A percentile compares a stretch with the other conserved stretches of the same genome.
Conservation (phyloP, 2,888 invertebrate genomes). For the Troides oblongomaculatus region DNA sequence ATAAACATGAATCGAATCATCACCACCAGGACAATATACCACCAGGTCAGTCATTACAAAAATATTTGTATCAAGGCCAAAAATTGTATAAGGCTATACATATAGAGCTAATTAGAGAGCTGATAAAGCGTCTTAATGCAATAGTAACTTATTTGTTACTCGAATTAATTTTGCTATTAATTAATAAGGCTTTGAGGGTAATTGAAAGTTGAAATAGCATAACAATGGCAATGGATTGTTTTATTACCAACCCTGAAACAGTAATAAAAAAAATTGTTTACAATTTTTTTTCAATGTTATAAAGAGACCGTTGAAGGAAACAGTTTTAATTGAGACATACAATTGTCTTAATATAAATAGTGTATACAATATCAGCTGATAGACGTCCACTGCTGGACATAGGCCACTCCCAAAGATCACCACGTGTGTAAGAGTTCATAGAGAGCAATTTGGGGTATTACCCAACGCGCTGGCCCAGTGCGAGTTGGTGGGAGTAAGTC, state of each 20-base stretch:
- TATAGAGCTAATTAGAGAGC: neutral
- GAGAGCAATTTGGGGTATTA: too few relatives aligned
- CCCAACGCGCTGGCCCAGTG: too few relatives aligned
- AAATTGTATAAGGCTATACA: conserved; percentile 6
- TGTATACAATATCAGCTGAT: too few relatives aligned
- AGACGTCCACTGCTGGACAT: too few relatives aligned
- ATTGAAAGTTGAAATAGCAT: neutral
- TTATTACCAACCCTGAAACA: conserved; percentile 1
- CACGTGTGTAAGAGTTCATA: too few relatives aligned
- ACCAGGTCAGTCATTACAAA: neutral
- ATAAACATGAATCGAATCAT: too few relatives aligned
- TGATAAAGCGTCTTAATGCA: conserved; percentile 3
- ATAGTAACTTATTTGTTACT: conserved; percentile 8
- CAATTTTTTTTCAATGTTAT: neutral
- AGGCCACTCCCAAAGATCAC: too few relatives aligned
- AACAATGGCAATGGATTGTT: conserved; percentile 3
- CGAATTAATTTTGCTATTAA: conserved; percentile 12
- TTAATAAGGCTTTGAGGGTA: conserved; percentile 8
- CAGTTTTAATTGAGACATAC: too few relatives aligned
- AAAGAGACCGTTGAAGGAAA: too few relatives aligned
- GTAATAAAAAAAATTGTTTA: neutral
- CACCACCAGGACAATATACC: too few relatives aligned
- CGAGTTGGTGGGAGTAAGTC: too few relatives aligned
- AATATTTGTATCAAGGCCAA: conserved; percentile 7
- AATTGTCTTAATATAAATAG: too few relatives aligned